Base-by-base conservation (phyloP, 2,888 invertebrate genomes). In the Synanthedon andrenaeformis region DNA sequence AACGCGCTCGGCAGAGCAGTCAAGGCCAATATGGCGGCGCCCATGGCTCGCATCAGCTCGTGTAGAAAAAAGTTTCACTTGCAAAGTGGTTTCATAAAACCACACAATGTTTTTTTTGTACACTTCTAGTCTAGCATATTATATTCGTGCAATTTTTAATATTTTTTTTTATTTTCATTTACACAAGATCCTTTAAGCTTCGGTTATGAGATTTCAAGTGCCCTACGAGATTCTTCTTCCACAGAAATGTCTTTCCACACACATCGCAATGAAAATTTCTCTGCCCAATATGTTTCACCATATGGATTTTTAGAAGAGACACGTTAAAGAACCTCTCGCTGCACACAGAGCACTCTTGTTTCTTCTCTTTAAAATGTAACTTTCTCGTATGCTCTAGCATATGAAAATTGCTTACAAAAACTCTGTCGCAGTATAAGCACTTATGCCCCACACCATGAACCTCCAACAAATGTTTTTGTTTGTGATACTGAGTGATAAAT, bases 181-280 rank as follows among this genome's bases (percentile, higher is more conserved):
- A 35, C 23, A 23, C 5, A 23, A 23, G 4, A 23, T 5, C 23
- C 35, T 35, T 35, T 35, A 10, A 35, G 10, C 35, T 35, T 35
- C 35, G 35, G 42, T 79, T 73, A 62, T 89, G 89, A 51, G 85
- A 79, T 41, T 79, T 76, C 49, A 79, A 69, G 60, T 89, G 89
- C 1, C 77, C 76, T 13, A 76, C 81, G 54, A 89, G 68, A 59
- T 87, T 81, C 45, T 85, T 88, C 57, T 80, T 80, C 45, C 84
- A 81, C 5, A 79, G 72, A 54, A 87, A 76, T 63, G 77, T 79
- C 53, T 78, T 79, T 0, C 80, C 76, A 57, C 88, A 89, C 12
- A 81, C 69, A 45, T 86, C 79, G 56, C 88, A 88, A 49, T 84
- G 73, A 57, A 77, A 79, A 4, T 68, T 67, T 1, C 72, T 74